Percentiles rank a stretch among this genome's conserved stretches.
These are phyloP conservation scores for Drosophila pachea DNA, from an alignment of 1,140 invertebrate species.

Conservation along the genomic window DNA sequence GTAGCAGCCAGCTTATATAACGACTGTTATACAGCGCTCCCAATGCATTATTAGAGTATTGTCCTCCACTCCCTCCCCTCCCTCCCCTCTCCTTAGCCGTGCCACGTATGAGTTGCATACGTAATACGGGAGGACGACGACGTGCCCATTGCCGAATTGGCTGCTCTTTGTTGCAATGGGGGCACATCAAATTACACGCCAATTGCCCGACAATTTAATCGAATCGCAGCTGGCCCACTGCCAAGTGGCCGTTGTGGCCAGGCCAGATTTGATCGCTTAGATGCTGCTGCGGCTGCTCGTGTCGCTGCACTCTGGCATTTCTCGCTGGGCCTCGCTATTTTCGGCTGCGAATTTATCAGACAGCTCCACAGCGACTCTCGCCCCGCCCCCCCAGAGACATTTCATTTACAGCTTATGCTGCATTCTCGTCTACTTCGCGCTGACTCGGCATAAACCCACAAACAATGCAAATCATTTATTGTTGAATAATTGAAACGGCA, in stretches of 20 bases:
- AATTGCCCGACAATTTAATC: slow-evolving; percentile 41
- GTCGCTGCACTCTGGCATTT: slow-evolving; percentile 66
- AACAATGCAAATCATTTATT: slow-evolving; percentile 30
- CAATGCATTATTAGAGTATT: too few species aligned
- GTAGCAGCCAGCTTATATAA: too few species aligned
- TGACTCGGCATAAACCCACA: slow-evolving; percentile 41
- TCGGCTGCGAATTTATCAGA: slow-evolving; percentile 17
- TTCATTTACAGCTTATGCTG: slow-evolving; percentile 16
- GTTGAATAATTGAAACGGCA: slow-evolving; percentile 33
- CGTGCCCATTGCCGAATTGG: slow-evolving; percentile 16
- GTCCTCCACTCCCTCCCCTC: neutral
- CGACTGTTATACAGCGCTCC: too few species aligned
- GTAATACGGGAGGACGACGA: too few species aligned
- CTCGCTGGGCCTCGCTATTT: slow-evolving; percentile 40
- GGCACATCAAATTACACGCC: slow-evolving; percentile 40
- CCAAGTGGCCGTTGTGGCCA: slow-evolving; percentile 16
- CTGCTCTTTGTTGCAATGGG: slow-evolving; percentile 18
- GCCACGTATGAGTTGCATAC: too few species aligned
- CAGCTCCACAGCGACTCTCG: too few species aligned
- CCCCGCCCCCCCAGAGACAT: too few species aligned
- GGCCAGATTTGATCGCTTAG: slow-evolving; percentile 9
- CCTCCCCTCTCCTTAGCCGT: neutral
- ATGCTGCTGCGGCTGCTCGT: slow-evolving; percentile 5
- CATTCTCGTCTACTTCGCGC: slow-evolving; percentile 17
- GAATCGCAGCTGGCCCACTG: slow-evolving; percentile 17